Evolutionary conservation across 2,797 vertebrate species (phyloP).

Genomic region (Amphiprion clarkii): DNA sequence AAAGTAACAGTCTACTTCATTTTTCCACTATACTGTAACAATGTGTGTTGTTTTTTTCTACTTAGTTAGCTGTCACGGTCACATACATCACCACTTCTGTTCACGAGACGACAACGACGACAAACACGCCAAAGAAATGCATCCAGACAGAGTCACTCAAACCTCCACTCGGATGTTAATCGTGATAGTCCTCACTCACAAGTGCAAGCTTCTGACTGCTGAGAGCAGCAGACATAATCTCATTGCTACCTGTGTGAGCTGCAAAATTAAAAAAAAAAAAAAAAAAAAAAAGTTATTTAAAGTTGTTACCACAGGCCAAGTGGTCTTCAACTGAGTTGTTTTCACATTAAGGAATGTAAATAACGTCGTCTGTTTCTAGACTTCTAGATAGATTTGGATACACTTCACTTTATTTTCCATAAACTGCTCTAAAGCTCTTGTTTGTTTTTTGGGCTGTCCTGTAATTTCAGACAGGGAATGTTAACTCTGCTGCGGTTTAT

Average conservation of each 20-base stretch:
- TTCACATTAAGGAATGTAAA: conserved; percentile 75
- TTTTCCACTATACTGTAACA: conserved; percentile 74
- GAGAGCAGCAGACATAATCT: conserved; percentile 58
- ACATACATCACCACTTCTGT: conserved; percentile 75
- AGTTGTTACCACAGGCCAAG: conserved; percentile 57
- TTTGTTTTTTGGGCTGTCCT: conserved; percentile 60
- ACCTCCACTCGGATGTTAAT: conserved; percentile 67
- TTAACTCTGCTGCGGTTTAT: conserved; percentile 72
- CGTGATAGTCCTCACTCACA: conserved; percentile 76
- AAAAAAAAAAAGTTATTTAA: conserved; percentile 37
- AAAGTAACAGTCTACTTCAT: conserved; percentile 83
- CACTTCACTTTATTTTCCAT: conserved; percentile 43
- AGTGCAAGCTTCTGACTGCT: conserved; percentile 69
- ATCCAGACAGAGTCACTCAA: conserved; percentile 76
- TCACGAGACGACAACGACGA: conserved; percentile 73
- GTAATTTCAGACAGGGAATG: conserved; percentile 80
- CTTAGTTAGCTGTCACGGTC: conserved; percentile 73
- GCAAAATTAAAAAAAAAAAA: conserved; percentile 52
- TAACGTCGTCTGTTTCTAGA: conserved; percentile 59
- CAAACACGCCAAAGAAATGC: conserved; percentile 70
- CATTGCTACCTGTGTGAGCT: conserved; percentile 71
- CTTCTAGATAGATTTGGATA: conserved; percentile 65
- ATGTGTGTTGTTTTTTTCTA: conserved; percentile 63
- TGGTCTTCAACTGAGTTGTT: conserved; percentile 65
- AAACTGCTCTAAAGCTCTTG: conserved; percentile 60